phyloP scores from a whole-genome alignment of 2,113 vertebrate genomes.

The Pavo muticus region DNA sequence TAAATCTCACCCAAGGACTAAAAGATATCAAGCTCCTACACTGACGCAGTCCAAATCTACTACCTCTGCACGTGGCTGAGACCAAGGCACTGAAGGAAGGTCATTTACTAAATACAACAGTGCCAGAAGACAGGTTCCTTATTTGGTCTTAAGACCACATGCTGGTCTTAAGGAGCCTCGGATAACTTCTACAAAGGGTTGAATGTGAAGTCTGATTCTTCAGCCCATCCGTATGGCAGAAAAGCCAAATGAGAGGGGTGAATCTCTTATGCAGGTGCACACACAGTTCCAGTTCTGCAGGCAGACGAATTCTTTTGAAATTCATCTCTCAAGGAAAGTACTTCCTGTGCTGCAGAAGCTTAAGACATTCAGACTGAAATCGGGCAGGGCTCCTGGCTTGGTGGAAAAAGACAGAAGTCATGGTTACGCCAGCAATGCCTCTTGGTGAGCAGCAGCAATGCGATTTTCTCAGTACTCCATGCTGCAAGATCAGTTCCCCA shows the following conservation, averaged over 20 bases:
- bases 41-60: not conserved
- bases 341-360: not conserved
- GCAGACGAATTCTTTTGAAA: not conserved
- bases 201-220: not conserved
- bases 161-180: accelerated
- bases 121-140: not conserved
- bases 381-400: not conserved
- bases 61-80: not conserved
- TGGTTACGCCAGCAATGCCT: not conserved
- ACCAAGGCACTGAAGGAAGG: not conserved
- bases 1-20: not conserved
- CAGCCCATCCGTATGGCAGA: accelerated
- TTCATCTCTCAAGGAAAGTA: not conserved
- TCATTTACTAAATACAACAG: accelerated
- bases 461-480: not conserved
- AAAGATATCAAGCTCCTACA: not conserved
- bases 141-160: not conserved
- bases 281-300: accelerated
- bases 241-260: accelerated
- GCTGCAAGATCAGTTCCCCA: not conserved
- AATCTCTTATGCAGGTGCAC: accelerated
- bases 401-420: not conserved
- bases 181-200: not conserved
- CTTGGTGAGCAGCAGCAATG: accelerated
- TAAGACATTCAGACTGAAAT: not conserved